Evolutionary conservation across 2,113 vertebrate species (phyloP).

Genomic region (Rutilus rutilus): DNA sequence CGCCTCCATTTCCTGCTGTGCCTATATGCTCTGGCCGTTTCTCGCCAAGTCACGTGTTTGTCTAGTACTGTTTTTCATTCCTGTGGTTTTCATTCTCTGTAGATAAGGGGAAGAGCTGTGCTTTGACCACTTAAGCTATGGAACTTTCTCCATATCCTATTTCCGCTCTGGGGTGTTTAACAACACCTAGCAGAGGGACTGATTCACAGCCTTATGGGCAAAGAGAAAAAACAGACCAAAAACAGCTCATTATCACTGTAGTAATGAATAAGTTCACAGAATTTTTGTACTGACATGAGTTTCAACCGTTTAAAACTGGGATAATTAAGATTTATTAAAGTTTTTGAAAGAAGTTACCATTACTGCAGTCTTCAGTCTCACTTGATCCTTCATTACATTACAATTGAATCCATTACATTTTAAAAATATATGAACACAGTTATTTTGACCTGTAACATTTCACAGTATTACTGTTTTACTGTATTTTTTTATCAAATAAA

Average conservation of each 20-base stretch:
- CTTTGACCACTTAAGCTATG: slow-evolving; percentile 46
- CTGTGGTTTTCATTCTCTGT: slow-evolving; percentile 45
- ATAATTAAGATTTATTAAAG: too few species aligned
- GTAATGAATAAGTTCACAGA: not conserved
- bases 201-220: slow-evolving; percentile 43
- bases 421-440: too few species aligned
- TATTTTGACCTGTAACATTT: too few species aligned
- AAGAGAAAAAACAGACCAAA: slow-evolving; percentile 48
- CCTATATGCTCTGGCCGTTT: slow-evolving; percentile 31
- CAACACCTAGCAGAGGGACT: slow-evolving; percentile 25
- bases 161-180: slow-evolving; percentile 63
- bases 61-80: slow-evolving; percentile 59
- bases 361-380: too few species aligned
- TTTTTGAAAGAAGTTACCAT: too few species aligned
- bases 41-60: slow-evolving; percentile 54
- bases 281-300: not conserved
- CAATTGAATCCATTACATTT: too few species aligned
- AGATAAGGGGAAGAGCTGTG: slow-evolving; percentile 54
- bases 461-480: too few species aligned
- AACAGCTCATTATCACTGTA: not conserved
- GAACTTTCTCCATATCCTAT: slow-evolving; percentile 67
- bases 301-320: not conserved
- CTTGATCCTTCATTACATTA: too few species aligned
- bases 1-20: slow-evolving; percentile 53
- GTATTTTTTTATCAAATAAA: too few species aligned